A percentile compares a stretch with the other conserved stretches of the same genome.
Evolutionary conservation across 2,797 vertebrate species (phyloP).

Genomic region (Mergus octosetaceus): DNA sequence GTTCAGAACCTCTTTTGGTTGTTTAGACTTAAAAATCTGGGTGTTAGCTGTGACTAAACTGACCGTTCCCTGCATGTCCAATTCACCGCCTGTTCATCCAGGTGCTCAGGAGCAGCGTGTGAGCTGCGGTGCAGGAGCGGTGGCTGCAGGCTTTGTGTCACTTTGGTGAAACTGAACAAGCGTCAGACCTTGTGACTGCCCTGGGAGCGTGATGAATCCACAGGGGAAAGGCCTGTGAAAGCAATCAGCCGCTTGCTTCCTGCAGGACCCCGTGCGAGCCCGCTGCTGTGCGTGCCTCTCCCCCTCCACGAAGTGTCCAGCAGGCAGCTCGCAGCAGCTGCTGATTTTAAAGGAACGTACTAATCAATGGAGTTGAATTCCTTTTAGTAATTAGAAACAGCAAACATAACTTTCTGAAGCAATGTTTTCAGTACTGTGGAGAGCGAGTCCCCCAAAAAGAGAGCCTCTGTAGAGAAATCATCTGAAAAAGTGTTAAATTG

Average conservation of each 20-base stretch:
- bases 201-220: background rate
- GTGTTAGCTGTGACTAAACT: accelerated
- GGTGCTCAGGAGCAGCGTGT: too few relatives aligned
- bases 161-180: background rate
- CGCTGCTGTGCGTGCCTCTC: background rate
- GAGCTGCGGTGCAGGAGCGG: background rate
- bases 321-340: constrained; percentile 31
- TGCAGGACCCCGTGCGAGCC: background rate
- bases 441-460: background rate
- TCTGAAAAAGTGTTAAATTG: constrained; percentile 57
- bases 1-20: background rate
- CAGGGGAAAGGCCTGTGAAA: background rate
- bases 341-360: background rate
- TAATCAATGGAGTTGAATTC: constrained; percentile 56
- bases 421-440: background rate
- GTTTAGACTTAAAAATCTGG: background rate
- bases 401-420: background rate
- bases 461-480: constrained; percentile 55
- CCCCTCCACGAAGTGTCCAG: background rate
- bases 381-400: constrained; percentile 39
- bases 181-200: background rate
- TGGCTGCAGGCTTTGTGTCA: background rate
- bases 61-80: background rate
- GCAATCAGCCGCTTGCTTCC: background rate
- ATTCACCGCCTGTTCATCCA: accelerated